Percentiles rank a stretch among this genome's conserved stretches.
These are phyloP conservation scores for Thunnus thynnus DNA, from an alignment of 2,113 vertebrate genomes.

Conservation along the genomic window DNA sequence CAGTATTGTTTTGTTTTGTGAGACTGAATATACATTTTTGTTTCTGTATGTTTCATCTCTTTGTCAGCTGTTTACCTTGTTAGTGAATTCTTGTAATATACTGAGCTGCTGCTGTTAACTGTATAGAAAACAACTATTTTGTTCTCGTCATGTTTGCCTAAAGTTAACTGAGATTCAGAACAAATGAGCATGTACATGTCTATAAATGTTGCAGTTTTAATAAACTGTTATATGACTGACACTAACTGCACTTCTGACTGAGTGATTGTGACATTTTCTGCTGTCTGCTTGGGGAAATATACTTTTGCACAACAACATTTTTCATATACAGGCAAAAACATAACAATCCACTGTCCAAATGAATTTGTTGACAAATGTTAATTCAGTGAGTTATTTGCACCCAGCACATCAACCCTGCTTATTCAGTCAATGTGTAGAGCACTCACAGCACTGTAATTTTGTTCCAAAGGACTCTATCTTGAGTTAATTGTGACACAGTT, in stretches of 20 bases:
- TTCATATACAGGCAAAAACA: background rate
- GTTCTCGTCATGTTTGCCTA: background rate
- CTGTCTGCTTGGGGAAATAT: background rate
- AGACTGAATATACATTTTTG: background rate
- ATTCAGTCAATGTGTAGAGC: background rate
- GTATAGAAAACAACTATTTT: constrained; percentile 24
- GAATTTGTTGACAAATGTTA: background rate
- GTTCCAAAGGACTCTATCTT: background rate
- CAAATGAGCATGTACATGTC: background rate
- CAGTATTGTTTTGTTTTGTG: background rate
- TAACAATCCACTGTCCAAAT: background rate
- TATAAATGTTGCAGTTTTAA: constrained; percentile 32
- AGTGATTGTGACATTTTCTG: background rate
- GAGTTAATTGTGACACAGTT: background rate
- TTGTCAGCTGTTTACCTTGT: background rate
- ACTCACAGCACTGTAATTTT: background rate
- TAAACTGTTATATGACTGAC: constrained; percentile 39
- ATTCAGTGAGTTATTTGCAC: background rate
- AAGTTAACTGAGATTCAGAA: background rate
- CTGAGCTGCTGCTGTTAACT: background rate
- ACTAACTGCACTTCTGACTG: background rate
- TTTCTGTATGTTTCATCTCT: background rate
- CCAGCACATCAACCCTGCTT: background rate
- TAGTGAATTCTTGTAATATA: background rate
- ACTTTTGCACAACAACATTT: background rate